Evolutionary conservation across 1,140 invertebrate genomes (phyloP).

Genomic region (Trinorchestia longiramus): DNA sequence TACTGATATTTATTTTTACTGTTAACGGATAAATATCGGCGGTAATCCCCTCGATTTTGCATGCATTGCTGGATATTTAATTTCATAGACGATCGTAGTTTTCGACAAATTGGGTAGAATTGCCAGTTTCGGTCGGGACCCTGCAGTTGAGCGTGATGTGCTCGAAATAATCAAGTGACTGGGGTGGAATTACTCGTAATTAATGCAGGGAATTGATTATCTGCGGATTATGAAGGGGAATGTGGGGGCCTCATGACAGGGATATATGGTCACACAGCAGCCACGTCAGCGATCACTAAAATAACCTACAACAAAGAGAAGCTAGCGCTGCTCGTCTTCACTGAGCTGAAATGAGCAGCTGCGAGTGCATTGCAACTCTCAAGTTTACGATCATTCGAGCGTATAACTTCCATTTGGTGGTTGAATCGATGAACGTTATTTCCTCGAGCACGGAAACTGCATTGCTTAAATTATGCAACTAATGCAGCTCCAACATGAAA

Average conservation of each 20-base stretch:
- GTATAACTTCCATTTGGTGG: background rate
- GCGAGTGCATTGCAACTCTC: background rate
- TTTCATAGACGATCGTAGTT: background rate
- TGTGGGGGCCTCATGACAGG: background rate
- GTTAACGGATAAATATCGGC: background rate
- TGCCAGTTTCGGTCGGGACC: background rate
- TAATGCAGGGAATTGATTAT: constrained; percentile 53
- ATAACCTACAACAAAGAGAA: background rate
- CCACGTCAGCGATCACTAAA: background rate
- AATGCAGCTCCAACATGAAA: background rate
- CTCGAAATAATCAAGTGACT: constrained; percentile 51
- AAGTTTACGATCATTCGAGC: background rate
- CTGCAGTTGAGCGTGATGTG: background rate
- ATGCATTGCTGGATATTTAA: background rate
- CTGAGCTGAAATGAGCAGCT: background rate
- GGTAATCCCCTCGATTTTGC: background rate
- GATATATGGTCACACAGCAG: constrained; percentile 11
- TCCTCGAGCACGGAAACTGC: background rate
- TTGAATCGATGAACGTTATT: background rate
- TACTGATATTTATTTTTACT: background rate
- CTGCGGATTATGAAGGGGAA: constrained; percentile 50
- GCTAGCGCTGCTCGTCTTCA: background rate
- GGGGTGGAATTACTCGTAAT: constrained; percentile 48
- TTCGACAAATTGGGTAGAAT: constrained; percentile 21
- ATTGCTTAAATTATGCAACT: background rate